Evolutionary conservation across 2,113 vertebrate species (phyloP).

Genomic region (Bubalus kerabau): DNA sequence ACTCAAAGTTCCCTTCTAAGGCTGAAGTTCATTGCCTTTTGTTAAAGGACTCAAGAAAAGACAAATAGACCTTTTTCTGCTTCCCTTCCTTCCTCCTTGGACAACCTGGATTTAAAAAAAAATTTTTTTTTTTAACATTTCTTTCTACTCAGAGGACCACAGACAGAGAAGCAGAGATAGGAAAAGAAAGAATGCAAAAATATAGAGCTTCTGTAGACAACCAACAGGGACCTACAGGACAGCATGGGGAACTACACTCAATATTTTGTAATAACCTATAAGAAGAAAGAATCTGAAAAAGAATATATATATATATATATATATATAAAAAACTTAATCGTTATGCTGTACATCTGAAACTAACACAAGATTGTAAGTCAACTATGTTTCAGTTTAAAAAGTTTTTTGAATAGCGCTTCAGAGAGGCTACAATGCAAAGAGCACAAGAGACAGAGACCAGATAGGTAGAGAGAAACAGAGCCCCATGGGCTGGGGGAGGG

Average conservation of each 20-base stretch:
- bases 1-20: not conserved
- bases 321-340: not conserved
- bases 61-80: not conserved
- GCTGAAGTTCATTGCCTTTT: not conserved
- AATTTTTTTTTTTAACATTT: not conserved
- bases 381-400: not conserved
- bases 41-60: slow-evolving; percentile 11
- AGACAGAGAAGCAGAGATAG: not conserved
- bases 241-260: not conserved
- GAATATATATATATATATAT: not conserved
- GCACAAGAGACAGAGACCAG: not conserved
- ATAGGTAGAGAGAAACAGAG: not conserved
- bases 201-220: not conserved
- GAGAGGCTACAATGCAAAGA: not conserved
- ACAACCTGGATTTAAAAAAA: not conserved
- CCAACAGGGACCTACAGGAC: not conserved
- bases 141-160: not conserved
- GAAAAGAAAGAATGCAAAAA: not conserved
- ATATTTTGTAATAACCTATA: not conserved
- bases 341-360: not conserved
- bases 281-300: not conserved
- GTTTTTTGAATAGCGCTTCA: not conserved
- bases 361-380: not conserved
- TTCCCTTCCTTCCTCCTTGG: not conserved
- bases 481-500: accelerated